phyloP scores from a whole-genome alignment of 2,113 vertebrate species.

The Aleadryas rufinucha region DNA sequence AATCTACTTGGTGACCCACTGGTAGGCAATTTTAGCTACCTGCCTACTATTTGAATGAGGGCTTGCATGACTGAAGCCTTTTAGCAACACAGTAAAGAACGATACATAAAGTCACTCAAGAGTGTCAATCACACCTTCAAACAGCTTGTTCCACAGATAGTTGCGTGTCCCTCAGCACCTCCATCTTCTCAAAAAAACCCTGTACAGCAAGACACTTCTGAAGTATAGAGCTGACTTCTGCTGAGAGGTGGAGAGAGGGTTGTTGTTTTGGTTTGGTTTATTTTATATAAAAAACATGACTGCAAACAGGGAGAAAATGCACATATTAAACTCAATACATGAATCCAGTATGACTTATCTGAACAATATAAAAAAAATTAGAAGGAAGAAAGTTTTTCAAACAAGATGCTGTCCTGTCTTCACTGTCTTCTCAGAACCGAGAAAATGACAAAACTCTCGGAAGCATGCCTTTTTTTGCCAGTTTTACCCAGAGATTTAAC shows the following conservation, averaged over 20 bases:
- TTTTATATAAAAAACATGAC: background rate
- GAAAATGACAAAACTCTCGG: background rate
- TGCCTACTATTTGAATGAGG: background rate
- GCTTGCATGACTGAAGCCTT: background rate
- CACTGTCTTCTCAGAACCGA: background rate
- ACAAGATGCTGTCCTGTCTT: background rate
- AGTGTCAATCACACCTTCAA: background rate
- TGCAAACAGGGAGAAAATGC: background rate
- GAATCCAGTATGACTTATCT: background rate
- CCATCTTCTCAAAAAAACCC: background rate
- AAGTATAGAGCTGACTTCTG: background rate
- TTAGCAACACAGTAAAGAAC: background rate
- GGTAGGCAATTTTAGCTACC: background rate
- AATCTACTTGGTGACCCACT: background rate
- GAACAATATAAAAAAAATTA: background rate
- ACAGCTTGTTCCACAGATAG: background rate
- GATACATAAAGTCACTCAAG: background rate
- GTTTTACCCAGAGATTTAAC: background rate
- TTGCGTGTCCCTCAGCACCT: background rate
- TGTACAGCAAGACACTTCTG: background rate
- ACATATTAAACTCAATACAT: background rate
- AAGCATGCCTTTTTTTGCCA: background rate
- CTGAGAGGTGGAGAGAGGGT: background rate
- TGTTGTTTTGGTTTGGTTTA: background rate
- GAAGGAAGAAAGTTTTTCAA: background rate